Evolutionary conservation across 2,113 vertebrate genomes (phyloP).

Genomic region (Amphiprion ocellaris): DNA sequence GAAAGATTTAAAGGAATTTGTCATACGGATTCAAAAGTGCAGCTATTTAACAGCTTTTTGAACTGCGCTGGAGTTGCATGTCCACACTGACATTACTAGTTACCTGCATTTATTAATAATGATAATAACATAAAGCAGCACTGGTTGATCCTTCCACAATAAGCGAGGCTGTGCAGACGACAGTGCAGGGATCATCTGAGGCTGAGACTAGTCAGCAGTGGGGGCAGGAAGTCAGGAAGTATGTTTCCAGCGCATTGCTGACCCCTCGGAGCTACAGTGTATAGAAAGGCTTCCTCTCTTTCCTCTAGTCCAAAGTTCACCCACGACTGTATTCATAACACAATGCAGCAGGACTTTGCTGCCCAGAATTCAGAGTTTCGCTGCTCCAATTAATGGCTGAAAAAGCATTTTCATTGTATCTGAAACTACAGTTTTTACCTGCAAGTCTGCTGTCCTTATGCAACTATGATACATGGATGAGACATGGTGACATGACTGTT

Average conservation of each 20-base stretch:
- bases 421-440: slow-evolving; percentile 4
- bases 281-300: slow-evolving; percentile 72
- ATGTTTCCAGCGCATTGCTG: slow-evolving; percentile 63
- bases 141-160: slow-evolving; percentile 15
- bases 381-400: slow-evolving; percentile 2
- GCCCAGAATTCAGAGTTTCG: slow-evolving; percentile 44
- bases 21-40: too few species aligned
- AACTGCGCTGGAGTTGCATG: too few species aligned
- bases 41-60: too few species aligned
- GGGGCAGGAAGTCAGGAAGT: slow-evolving; percentile 74
- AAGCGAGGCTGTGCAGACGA: slow-evolving; percentile 35
- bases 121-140: slow-evolving; percentile 4
- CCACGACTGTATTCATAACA: slow-evolving; percentile 61
- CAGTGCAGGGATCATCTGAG: slow-evolving; percentile 43
- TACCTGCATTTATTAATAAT: slow-evolving; percentile 14
- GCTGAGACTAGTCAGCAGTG: slow-evolving; percentile 65
- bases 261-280: slow-evolving; percentile 56
- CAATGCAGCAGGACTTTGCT: slow-evolving; percentile 51
- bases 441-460: neutral
- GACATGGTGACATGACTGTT: neutral
- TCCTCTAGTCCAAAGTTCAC: slow-evolving; percentile 78
- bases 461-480: neutral
- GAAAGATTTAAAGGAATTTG: too few species aligned
- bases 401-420: slow-evolving; percentile 4
- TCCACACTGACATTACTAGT: neutral